phyloP scores from a whole-genome alignment of 2,888 invertebrate genomes.

The Rhabditophanes sp. region DNA sequence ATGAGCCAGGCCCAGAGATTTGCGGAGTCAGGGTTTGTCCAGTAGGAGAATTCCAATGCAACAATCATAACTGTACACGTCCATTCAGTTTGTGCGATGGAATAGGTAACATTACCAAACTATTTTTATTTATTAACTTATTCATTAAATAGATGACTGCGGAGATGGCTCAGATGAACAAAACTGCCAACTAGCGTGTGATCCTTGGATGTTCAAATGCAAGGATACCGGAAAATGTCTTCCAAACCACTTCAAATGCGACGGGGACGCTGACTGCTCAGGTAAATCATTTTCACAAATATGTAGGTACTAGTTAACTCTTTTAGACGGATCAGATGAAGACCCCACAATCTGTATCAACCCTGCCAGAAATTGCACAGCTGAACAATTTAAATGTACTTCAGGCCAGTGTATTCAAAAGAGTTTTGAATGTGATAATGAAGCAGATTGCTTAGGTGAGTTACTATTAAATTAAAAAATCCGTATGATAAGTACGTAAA shows the following conservation, averaged over 20 bases:
- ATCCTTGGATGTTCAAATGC: conserved; percentile 44
- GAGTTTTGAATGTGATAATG: conserved; percentile 63
- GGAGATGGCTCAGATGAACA: conserved; percentile 40
- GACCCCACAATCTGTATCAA: conserved; percentile 55
- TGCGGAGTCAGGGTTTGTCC: conserved; percentile 47
- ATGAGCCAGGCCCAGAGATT: conserved; percentile 53
- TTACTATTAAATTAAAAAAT: background rate
- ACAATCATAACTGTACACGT: conserved; percentile 78
- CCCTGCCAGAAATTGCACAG: conserved; percentile 59
- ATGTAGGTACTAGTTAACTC: conserved; percentile 8
- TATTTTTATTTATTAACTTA: conserved; percentile 8
- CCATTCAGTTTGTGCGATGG: conserved; percentile 78
- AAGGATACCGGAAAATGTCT: conserved; percentile 55
- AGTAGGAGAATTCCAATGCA: conserved; percentile 78
- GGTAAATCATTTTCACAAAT: too few species aligned
- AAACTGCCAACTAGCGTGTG: conserved; percentile 42
- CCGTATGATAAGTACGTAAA: background rate
- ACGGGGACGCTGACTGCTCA: conserved; percentile 62
- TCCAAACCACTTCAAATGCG: conserved; percentile 57
- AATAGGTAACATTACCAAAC: conserved; percentile 12
- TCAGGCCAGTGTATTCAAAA: conserved; percentile 83
- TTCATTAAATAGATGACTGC: conserved; percentile 38
- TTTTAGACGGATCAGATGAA: conserved; percentile 79
- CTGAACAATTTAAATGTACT: conserved; percentile 76
- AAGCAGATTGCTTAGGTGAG: conserved; percentile 80